Evolutionary conservation across 2,888 invertebrate species (phyloP), one percentile per base, ranked within the genome.

Genomic region (Scaptomyza tumidula): DNA sequence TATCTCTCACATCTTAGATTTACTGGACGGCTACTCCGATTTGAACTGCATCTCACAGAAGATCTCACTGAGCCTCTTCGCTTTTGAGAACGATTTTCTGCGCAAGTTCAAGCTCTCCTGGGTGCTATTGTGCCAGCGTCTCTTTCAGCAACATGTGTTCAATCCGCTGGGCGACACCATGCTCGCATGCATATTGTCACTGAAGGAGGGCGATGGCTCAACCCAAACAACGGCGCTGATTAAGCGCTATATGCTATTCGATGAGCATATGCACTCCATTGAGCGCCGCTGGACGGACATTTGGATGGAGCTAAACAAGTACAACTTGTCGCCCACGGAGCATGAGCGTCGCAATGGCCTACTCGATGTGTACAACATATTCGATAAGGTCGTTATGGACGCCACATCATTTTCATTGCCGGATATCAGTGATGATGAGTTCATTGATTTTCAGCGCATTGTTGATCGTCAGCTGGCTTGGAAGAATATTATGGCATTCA

Each of bases 71-170:
- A 93, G 94, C 78, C 91, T 95, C 43, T 93, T 93, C 81, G 94
- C 94, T 54, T 92, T 95, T 83, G 94, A 95, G 90, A 92, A 92
- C 53, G 93, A 94, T 77, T 94, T 95, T 89, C 90, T 95, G 71
- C 93, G 93, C 68, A 94, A 94, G 81, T 95, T 95, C 82, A 94
- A 94, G 76, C 92, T 95, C 45, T 94, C 94, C 1, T 95, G 95
- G 95, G 94, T 94, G 81, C 92, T 94, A 79, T 93, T 95, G 71
- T 95, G 95, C 90, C 95, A 95, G 88, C 94, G 94, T 75, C 92
- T 95, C 78, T 95, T 95, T 91, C 95, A 95, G 67, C 91, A 91
- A 64, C 91, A 91, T 81, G 91, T 92, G 64, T 91, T 92, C 80
- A 86, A 93, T 50, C 94, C 94, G 48, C 92, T 94, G 61, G 93